Evolutionary conservation across 1,140 invertebrate species (phyloP).

Genomic region (Globodera rostochiensis): DNA sequence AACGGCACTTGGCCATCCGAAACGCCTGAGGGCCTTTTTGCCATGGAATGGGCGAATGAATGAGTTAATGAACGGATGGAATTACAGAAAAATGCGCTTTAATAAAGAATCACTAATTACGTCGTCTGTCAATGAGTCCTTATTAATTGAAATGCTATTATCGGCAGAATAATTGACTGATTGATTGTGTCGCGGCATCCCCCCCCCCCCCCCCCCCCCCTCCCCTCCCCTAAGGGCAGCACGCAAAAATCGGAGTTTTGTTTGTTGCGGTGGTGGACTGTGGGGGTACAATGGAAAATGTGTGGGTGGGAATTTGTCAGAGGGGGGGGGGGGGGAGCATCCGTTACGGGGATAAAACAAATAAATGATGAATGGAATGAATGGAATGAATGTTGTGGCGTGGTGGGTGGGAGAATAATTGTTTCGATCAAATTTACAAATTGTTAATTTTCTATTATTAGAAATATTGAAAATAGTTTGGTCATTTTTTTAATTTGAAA

Average conservation of each 20-base stretch:
- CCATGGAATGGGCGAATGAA: not conserved
- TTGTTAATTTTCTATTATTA: no score
- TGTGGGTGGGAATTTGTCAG: not conserved
- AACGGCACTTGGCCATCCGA: not conserved
- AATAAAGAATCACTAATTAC: not conserved
- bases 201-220: not conserved
- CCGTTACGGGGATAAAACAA: not conserved
- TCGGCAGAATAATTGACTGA: not conserved
- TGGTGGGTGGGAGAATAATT: not conserved
- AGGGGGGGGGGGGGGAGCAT: not conserved
- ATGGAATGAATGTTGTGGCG: not conserved
- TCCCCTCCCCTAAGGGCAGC: no score
- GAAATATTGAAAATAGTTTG: no score
- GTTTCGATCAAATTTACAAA: not conserved
- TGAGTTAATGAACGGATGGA: not conserved
- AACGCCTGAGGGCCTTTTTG: not conserved
- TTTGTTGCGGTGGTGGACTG: slow-evolving; percentile 9
- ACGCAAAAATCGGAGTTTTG: slow-evolving; percentile 12
- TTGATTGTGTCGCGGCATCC: not conserved
- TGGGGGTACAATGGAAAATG: not conserved
- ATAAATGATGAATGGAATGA: not conserved
- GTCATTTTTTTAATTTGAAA: no score
- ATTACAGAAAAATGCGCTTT: not conserved
- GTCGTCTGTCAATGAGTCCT: not conserved
- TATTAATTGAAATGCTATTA: not conserved